Base-by-base conservation (phyloP, 2,888 invertebrate genomes). In the Orthosia gracilis region DNA sequence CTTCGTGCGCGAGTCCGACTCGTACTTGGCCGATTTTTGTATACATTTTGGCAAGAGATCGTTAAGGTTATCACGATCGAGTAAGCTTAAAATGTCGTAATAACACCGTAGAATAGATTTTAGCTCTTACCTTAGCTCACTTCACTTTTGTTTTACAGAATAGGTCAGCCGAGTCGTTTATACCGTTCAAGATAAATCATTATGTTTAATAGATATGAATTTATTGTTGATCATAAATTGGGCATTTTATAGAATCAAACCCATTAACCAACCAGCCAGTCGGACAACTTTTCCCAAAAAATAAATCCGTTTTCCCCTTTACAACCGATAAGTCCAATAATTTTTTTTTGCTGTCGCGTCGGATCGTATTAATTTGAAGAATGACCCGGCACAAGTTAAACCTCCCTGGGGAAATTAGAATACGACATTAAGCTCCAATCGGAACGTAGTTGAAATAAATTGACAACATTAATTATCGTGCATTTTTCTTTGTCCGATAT, bases 301-400 rank as follows among this genome's bases (percentile, higher is more conserved):
- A 50, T 68, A 17, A 77, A 57, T 50, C 9, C 15, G 4, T 18
- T 49, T 59, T 57, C 11, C 21, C 52, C 58, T 78, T 72, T 40
- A 11, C 1, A 52, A 69, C 17, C 12, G 18, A 26, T 58, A 47
- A 21, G 21, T n/a, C n/a, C n/a, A n/a, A n/a, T n/a, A 45, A 23
- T 54, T 79, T 65, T 55, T 54, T 79, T 65, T 55, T 47, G 21
- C 31, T 40, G 21, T 61, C 13, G 11, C 54, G 31, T 76, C 13
- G 11, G 58, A 21, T 76, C 66, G 59, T 65, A 79, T 83, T 79
- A 82, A 79, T 76, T 79, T 71, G 55, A 63, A 66, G 61, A 70
- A 79, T 69, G 70, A 54, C 58, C 66, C 52, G 15, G 23, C 45
- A 59, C 40, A 71, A 73, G 40, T 76, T 92, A 94, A 88, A 50